phyloP scores from a whole-genome alignment of 2,797 vertebrate genomes.

The Cryptoprocta ferox region DNA sequence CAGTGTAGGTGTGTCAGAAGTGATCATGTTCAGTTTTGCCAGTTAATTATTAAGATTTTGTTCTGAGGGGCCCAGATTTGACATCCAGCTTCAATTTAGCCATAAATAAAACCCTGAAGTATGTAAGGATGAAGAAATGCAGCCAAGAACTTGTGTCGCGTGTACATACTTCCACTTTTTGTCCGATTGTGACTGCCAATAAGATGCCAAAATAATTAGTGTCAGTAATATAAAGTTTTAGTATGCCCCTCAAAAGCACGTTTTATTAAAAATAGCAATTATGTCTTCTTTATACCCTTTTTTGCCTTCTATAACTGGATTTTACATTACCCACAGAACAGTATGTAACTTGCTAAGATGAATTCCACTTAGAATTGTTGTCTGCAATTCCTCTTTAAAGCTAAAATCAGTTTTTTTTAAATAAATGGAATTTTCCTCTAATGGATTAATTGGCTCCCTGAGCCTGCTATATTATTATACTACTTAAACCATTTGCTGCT shows the following conservation, averaged over 20 bases:
- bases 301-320: constrained; percentile 79
- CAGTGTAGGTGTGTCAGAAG: constrained; percentile 99
- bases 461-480: constrained; percentile 77
- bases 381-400: constrained; percentile 81
- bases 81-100: constrained; percentile 92
- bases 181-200: constrained; percentile 83
- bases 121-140: constrained; percentile 88
- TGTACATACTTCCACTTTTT: constrained; percentile 78
- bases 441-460: constrained; percentile 86
- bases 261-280: constrained; percentile 85
- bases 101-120: constrained; percentile 90
- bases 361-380: constrained; percentile 85
- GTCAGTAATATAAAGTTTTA: constrained; percentile 83
- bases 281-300: constrained; percentile 75
- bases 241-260: constrained; percentile 79
- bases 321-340: constrained; percentile 82
- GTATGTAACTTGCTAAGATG: constrained; percentile 73
- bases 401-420: constrained; percentile 81
- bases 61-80: constrained; percentile 95
- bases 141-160: constrained; percentile 87
- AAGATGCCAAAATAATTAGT: constrained; percentile 88
- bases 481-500: constrained; percentile 81
- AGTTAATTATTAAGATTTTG: constrained; percentile 99
- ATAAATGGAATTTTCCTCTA: constrained; percentile 85
- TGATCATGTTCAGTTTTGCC: constrained; percentile 99